Evolutionary conservation across 2,888 invertebrate species (phyloP).

Genomic region (Aplocera efformata): DNA sequence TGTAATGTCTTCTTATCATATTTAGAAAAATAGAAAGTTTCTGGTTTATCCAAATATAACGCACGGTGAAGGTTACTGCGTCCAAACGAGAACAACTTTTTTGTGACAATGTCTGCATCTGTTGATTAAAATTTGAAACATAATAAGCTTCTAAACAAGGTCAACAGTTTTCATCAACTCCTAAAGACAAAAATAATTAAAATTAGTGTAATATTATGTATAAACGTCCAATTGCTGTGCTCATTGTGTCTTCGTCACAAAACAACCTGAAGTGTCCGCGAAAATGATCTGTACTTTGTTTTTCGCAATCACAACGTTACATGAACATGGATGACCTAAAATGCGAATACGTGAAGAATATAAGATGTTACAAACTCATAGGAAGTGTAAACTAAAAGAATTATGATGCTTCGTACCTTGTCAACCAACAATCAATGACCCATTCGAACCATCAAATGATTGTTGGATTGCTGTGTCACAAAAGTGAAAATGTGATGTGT

Average conservation of each 20-base stretch:
- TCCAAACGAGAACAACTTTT: slow-evolving; percentile 60
- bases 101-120: slow-evolving; percentile 80
- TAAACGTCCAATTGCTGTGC: slow-evolving; percentile 54
- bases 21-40: slow-evolving; percentile 17
- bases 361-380: slow-evolving; percentile 74
- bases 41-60: slow-evolving; percentile 24
- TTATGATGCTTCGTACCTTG: slow-evolving; percentile 64
- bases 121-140: slow-evolving; percentile 81
- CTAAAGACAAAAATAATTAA: slow-evolving; percentile 73
- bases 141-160: slow-evolving; percentile 81
- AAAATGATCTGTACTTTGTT: slow-evolving; percentile 78
- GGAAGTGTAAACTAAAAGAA: slow-evolving; percentile 66
- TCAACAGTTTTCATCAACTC: slow-evolving; percentile 80
- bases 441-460: slow-evolving; percentile 59
- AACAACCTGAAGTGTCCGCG: slow-evolving; percentile 70
- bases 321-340: slow-evolving; percentile 82
- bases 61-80: slow-evolving; percentile 49
- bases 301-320: slow-evolving; percentile 81
- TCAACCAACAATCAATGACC: slow-evolving; percentile 61
- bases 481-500: slow-evolving; percentile 81
- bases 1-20: not conserved
- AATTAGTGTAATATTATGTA: slow-evolving; percentile 64
- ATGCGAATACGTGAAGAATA: slow-evolving; percentile 79
- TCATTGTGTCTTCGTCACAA: slow-evolving; percentile 52
- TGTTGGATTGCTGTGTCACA: slow-evolving; percentile 64